A percentile compares a stretch with the other conserved stretches of the same genome.
phyloP scores from a whole-genome alignment of 2,797 vertebrate species.

The Neopelma chrysocephalum region DNA sequence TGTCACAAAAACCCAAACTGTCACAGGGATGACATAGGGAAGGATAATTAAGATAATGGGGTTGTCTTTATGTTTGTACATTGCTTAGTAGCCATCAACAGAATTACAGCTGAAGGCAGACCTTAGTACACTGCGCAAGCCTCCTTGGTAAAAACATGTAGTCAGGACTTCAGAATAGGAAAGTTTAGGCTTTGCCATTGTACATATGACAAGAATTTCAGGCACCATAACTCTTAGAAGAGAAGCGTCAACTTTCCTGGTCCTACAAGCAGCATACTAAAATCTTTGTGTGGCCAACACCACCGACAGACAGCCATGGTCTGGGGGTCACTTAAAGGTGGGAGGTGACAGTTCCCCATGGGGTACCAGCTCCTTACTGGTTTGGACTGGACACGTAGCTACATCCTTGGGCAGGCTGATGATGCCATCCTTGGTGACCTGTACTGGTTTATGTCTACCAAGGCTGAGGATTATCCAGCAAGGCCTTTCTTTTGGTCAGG shows the following conservation, averaged over 20 bases:
- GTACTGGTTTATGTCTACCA: not conserved
- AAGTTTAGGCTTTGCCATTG: not conserved
- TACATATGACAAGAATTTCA: not conserved
- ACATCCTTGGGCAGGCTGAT: not conserved
- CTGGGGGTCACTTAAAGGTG: not conserved
- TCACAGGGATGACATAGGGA: not conserved
- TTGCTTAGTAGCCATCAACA: not conserved
- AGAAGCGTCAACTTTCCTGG: not conserved
- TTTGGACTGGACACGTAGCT: not conserved
- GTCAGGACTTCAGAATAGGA: not conserved
- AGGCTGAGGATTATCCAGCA: not conserved
- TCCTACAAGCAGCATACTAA: not conserved
- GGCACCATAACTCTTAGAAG: not conserved
- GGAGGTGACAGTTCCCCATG: not conserved
- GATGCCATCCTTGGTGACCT: not conserved
- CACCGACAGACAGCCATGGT: not conserved
- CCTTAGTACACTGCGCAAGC: not conserved
- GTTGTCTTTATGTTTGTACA: not conserved
- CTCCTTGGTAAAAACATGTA: not conserved
- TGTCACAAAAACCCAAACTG: not conserved
- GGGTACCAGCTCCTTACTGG: not conserved
- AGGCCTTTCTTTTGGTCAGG: not conserved
- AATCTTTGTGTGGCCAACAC: not conserved
- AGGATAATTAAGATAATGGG: constrained; percentile 48
- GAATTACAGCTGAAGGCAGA: not conserved